These are phyloP conservation scores for Pachycephus smyrnensis DNA, from an alignment of 2,888 invertebrate species.

Conservation along the genomic window DNA sequence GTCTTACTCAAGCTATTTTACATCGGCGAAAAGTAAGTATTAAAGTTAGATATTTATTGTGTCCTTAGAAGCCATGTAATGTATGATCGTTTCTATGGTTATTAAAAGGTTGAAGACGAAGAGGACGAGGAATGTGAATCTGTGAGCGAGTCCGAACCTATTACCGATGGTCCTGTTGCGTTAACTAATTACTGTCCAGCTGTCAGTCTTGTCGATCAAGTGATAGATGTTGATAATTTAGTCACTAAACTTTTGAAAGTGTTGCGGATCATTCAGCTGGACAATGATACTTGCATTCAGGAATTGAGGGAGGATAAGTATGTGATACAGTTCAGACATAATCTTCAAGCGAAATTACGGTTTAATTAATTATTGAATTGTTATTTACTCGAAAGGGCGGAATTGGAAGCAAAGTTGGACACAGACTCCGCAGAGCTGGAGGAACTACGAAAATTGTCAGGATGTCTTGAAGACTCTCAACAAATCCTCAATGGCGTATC, in stretches of 20 bases:
- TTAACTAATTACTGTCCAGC: conserved; percentile 70
- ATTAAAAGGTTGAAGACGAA: conserved; percentile 57
- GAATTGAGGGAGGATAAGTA: conserved; percentile 76
- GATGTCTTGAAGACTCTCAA: conserved; percentile 32
- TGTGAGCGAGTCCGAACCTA: conserved; percentile 67
- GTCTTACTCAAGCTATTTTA: conserved; percentile 82
- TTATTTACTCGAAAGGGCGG: conserved; percentile 40
- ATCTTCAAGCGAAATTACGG: background rate
- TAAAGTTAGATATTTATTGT: background rate
- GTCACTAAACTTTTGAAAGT: conserved; percentile 81
- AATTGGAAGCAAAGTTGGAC: conserved; percentile 59
- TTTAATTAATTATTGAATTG: background rate
- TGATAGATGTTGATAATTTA: conserved; percentile 80
- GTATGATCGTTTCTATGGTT: background rate
- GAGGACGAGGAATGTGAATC: conserved; percentile 63
- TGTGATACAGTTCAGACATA: conserved; percentile 24
- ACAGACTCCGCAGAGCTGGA: conserved; percentile 46
- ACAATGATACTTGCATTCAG: conserved; percentile 76
- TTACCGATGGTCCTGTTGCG: conserved; percentile 62
- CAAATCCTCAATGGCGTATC: conserved; percentile 45
- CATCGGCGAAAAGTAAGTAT: conserved; percentile 72
- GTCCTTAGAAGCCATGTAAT: background rate
- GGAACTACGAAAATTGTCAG: conserved; percentile 48
- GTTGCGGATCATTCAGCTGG: conserved; percentile 78
- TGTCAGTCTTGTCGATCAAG: conserved; percentile 77